Conservation (phyloP, 2,797 vertebrate species). For the Sylvia borin region DNA sequence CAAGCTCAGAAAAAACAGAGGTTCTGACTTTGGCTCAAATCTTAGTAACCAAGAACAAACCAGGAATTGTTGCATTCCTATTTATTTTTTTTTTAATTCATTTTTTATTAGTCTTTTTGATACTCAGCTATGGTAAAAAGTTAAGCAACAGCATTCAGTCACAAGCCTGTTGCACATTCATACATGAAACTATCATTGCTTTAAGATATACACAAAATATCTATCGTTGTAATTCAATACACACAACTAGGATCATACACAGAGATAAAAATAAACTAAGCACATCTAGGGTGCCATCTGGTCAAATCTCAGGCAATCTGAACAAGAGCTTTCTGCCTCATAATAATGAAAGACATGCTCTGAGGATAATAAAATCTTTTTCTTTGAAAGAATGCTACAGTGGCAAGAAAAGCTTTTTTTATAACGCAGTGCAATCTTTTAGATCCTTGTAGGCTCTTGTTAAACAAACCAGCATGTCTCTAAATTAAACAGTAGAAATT, state of each 20-base stretch:
- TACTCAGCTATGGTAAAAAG: conserved; percentile 75
- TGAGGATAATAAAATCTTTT: conserved; percentile 67
- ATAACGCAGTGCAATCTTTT: conserved; percentile 75
- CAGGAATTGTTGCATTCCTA: conserved; percentile 79
- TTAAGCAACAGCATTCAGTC: conserved; percentile 76
- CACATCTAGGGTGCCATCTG: conserved; percentile 74
- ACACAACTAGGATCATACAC: conserved; percentile 76
- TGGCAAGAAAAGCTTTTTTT: conserved; percentile 71
- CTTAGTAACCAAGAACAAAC: conserved; percentile 64
- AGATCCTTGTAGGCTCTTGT: conserved; percentile 61
- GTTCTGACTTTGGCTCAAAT: conserved; percentile 57
- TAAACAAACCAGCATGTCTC: conserved; percentile 68
- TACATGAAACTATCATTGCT: conserved; percentile 79
- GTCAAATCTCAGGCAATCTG: conserved; percentile 77
- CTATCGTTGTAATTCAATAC: conserved; percentile 79
- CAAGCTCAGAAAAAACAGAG: conserved; percentile 57
- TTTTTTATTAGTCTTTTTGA: conserved; percentile 53
- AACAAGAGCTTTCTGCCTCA: conserved; percentile 75
- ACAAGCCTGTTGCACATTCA: conserved; percentile 82
- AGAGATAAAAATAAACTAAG: conserved; percentile 76
- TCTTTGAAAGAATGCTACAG: conserved; percentile 57
- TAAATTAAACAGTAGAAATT: conserved; percentile 73
- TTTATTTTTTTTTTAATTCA: conserved; percentile 8
- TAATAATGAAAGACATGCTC: conserved; percentile 77
- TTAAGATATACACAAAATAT: conserved; percentile 81